Evolutionary conservation across 2,888 invertebrate genomes (phyloP), one percentile per base, ranked within the genome.

Genomic region (Yponomeuta malinellus): DNA sequence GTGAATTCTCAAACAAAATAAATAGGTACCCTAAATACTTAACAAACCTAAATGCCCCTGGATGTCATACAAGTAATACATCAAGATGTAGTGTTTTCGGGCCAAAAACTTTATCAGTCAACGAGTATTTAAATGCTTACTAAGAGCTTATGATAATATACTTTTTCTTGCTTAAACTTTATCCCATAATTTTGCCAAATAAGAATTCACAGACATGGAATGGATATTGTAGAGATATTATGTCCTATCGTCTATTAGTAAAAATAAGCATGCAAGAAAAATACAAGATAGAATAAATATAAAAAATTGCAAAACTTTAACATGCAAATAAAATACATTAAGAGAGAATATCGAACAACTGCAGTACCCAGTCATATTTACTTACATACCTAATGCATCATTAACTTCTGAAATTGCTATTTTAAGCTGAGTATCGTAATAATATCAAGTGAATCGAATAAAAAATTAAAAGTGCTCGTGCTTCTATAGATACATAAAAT

Each of bases 91-190:
- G 29, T 29, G 64, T 64, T 64, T 64, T 23, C 64, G 64, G 29
- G 23, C 23, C 31, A 64, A 64, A 64, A 29, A n/a, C 64, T 64
- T 64, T 29, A 29, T 64, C 31, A 70, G 48, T 52, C 52, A 52
- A 68, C 48, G 68, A 68, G 68, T 68, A 52, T 68, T 68, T 68
- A 68, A 68, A 68, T 68, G 68, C 68, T 68, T 59, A 68, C 31
- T 68, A 68, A 68, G 29, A 48, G 68, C 68, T 68, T 68, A 68
- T n/a, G 31, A 68, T 48, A 68, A 48, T 37, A 43, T 43, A 23
- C n/a, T 0, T 31, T 33, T 52, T 23, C 23, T 68, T 52, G 48
- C 59, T 68, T 68, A 23, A 29, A 68, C 31, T 48, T 68, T 52
- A 52, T 48, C 23, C 52, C 29, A 48, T 12, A 52, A 68, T 23